phyloP scores from a whole-genome alignment of 2,888 invertebrate genomes.

The Panopea generosa region DNA sequence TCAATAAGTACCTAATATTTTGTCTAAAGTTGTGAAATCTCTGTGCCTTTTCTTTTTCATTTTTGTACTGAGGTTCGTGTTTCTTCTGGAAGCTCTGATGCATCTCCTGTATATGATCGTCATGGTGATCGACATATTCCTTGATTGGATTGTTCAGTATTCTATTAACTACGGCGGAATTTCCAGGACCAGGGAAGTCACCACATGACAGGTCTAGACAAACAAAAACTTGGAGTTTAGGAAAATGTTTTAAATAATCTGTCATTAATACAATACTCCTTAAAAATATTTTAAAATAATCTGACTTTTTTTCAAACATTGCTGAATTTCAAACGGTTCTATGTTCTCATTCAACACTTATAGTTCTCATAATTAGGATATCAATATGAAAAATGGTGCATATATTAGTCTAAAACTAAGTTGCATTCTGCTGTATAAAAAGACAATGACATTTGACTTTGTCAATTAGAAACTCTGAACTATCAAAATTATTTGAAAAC shows the following conservation, averaged over 20 bases:
- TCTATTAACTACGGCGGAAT: conserved; percentile 87
- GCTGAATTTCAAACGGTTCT: no score
- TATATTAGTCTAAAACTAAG: no score
- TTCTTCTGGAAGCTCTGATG: conserved; percentile 91
- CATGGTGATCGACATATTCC: conserved; percentile 92
- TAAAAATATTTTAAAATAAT: no score
- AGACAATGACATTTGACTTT: no score
- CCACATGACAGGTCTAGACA: conserved; percentile 81
- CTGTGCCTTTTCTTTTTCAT: conserved; percentile 90
- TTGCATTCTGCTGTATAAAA: no score
- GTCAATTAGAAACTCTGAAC: no score
- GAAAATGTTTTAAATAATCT: background rate
- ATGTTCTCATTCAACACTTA: no score
- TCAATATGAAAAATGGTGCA: no score
- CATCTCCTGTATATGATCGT: conserved; percentile 88
- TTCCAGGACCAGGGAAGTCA: conserved; percentile 96
- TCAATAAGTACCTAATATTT: conserved; percentile 87
- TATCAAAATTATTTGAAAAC: no score
- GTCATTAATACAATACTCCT: no score
- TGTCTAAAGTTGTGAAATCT: conserved; percentile 94
- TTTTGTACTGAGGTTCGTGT: conserved; percentile 90
- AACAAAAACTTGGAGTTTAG: background rate
- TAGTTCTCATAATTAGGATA: no score
- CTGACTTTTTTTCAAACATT: no score
- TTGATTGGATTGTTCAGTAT: conserved; percentile 95